phyloP scores from a whole-genome alignment of 1,140 invertebrate genomes.

The Drosophila repleta region DNA sequence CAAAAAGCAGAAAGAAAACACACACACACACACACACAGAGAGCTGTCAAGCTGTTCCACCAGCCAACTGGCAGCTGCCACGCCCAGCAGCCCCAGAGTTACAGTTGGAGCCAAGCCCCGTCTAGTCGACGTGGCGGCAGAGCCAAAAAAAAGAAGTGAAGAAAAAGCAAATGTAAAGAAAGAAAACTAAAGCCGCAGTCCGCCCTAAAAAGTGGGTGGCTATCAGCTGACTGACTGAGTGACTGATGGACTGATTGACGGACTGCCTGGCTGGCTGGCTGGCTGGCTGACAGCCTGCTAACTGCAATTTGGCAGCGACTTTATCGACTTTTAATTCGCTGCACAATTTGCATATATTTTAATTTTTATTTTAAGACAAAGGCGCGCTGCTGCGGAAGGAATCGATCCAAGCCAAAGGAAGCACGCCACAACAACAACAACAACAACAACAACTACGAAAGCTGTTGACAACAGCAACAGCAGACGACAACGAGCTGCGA shows the following conservation, averaged over 20 bases:
- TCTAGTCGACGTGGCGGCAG: slow-evolving; percentile 69
- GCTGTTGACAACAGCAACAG: slow-evolving; percentile 8
- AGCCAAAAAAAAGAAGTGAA: slow-evolving; percentile 18
- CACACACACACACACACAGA: background rate
- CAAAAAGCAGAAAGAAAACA: slow-evolving; percentile 9
- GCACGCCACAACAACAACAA: slow-evolving; percentile 19
- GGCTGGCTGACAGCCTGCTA: slow-evolving; percentile 6
- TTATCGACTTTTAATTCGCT: slow-evolving; percentile 52
- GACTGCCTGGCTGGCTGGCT: background rate
- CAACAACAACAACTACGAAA: background rate
- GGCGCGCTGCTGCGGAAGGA: slow-evolving; percentile 61
- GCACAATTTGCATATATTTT: slow-evolving; percentile 59
- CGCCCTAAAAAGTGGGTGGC: slow-evolving; percentile 26
- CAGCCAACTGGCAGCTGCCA: slow-evolving; percentile 56
- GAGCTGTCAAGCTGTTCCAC: slow-evolving; percentile 36
- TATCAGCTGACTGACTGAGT: slow-evolving; percentile 41
- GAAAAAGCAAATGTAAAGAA: slow-evolving; percentile 2
- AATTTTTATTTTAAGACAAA: slow-evolving; percentile 39
- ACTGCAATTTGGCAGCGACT: slow-evolving; percentile 40
- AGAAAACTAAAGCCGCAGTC: background rate
- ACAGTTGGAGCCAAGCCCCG: slow-evolving; percentile 43
- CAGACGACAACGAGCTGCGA: slow-evolving; percentile 38
- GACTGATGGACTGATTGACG: slow-evolving; percentile 18
- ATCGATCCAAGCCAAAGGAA: slow-evolving; percentile 52
- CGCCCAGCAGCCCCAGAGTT: slow-evolving; percentile 12